Percentiles rank a stretch among this genome's conserved stretches.
Conservation (phyloP, 2,888 invertebrate genomes). For the Latheticus oryzae region DNA sequence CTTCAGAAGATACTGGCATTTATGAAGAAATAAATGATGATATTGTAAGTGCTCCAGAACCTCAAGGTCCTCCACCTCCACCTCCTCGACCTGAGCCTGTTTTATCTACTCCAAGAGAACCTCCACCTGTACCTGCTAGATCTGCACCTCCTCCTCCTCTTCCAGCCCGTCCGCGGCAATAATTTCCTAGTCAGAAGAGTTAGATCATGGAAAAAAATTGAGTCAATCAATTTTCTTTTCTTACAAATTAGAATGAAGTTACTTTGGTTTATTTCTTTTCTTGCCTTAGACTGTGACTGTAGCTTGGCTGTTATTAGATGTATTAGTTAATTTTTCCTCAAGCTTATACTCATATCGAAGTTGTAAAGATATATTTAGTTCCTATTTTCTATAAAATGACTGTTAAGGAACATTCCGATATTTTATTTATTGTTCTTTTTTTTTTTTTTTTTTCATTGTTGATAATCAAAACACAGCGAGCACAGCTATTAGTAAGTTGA, state of each 20-base stretch:
- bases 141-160: constrained; percentile 74
- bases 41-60: constrained; percentile 64
- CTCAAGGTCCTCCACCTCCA: constrained; percentile 72
- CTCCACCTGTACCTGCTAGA: constrained; percentile 69
- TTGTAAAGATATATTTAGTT: constrained; percentile 29
- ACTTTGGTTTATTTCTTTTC: constrained; percentile 38
- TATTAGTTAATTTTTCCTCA: constrained; percentile 33
- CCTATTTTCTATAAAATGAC: constrained; percentile 40
- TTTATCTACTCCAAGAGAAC: constrained; percentile 69
- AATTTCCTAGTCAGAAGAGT: constrained; percentile 39
- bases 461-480: constrained; percentile 27
- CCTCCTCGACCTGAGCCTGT: constrained; percentile 68
- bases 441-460: constrained; percentile 36
- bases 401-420: constrained; percentile 38
- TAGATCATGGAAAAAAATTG: constrained; percentile 4
- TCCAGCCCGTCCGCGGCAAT: constrained; percentile 71
- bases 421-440: constrained; percentile 30
- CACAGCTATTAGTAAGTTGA: constrained; percentile 11
- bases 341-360: constrained; percentile 28
- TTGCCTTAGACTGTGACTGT: constrained; percentile 53
- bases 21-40: constrained; percentile 71
- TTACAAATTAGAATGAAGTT: constrained; percentile 11
- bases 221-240: constrained; percentile 4
- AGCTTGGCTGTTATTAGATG: constrained; percentile 52
- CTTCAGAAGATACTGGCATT: constrained; percentile 64